A percentile compares a stretch with the other conserved stretches of the same genome.
phyloP scores from a whole-genome alignment of 2,797 vertebrate genomes.

The Enteromius fasciolatus region DNA sequence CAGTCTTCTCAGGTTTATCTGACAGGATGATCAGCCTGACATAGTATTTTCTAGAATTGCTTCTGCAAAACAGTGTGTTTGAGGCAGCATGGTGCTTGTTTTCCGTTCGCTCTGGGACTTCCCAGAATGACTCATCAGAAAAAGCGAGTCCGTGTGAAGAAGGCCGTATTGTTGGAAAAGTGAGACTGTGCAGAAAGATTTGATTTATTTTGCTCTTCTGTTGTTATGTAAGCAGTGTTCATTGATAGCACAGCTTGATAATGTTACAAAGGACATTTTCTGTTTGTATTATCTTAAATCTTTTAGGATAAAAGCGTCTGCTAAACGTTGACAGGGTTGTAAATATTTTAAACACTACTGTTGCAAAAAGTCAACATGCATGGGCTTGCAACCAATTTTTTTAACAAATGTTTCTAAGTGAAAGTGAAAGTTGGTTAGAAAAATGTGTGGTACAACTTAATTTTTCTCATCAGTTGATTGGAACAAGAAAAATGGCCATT shows the following conservation, averaged over 20 bases:
- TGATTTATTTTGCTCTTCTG: background rate
- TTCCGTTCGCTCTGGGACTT: slow-evolving; percentile 40
- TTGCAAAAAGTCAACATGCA: background rate
- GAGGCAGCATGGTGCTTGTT: slow-evolving; percentile 31
- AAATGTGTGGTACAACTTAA: background rate
- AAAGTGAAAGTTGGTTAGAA: background rate
- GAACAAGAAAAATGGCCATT: background rate
- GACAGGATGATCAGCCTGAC: slow-evolving; percentile 15
- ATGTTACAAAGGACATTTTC: background rate
- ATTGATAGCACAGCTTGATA: background rate
- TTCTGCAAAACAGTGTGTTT: background rate
- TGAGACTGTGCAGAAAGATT: slow-evolving; percentile 15
- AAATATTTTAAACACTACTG: background rate
- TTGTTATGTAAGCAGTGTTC: background rate
- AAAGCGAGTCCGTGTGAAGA: slow-evolving; percentile 18
- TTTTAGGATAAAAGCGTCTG: background rate
- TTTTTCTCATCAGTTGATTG: background rate
- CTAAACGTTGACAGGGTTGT: background rate
- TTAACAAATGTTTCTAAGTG: background rate
- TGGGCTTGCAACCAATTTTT: background rate
- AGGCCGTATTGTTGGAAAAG: slow-evolving; percentile 18
- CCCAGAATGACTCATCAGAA: slow-evolving; percentile 56
- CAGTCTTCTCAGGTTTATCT: slow-evolving; percentile 31
- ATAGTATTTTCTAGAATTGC: slow-evolving; percentile 16
- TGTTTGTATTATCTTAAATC: background rate